Evolutionary conservation across 1,140 invertebrate species (phyloP), one percentile per base, ranked within the genome.

Genomic region (Heliconius hermathena): DNA sequence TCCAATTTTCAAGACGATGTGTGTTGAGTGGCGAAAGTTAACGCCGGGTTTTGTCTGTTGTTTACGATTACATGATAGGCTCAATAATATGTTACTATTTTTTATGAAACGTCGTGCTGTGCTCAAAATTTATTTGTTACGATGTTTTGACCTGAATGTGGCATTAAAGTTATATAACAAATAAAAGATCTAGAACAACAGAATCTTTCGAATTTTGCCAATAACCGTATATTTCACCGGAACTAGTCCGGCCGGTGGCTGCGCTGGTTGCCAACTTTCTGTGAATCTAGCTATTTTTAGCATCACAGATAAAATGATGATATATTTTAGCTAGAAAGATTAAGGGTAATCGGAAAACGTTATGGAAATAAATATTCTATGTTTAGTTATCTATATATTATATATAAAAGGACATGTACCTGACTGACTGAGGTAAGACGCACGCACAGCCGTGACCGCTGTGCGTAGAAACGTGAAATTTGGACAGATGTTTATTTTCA

Each of bases 151-250:
- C 60, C 60, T 26, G 22, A 29, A 66, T 66, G 9, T 29, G 22
- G 60, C 4, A 66, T 26, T 26, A 66, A 66, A 66, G 60, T 66
- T 66, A 66, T 66, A 66, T 66, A 66, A 66, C 4, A 26, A 26
- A 22, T 66, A 26, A 4, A 26, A 66, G 11, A 66, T n/a, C n/a
- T 57, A 11, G 54, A 57, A 57, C 54, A 57, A 66, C 60, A 26
- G 22, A 66, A 66, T 66, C 60, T 66, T 66, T 11, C 60, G 60
- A 66, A 66, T 66, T 26, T 66, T 66, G 13, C 22, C 60, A 66
- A 66, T 66, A 66, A 66, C 22, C 60, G 60, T 66, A 66, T 3
- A n/a, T 57, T 57, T 29, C 8, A 13, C 9, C 60, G 9, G 60
- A 22, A 16, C 60, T n/a, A 29, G 60, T 3, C 60, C 60, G 60